Conservation (phyloP, 2,888 invertebrate species). For the Meliscaeva auricollis region DNA sequence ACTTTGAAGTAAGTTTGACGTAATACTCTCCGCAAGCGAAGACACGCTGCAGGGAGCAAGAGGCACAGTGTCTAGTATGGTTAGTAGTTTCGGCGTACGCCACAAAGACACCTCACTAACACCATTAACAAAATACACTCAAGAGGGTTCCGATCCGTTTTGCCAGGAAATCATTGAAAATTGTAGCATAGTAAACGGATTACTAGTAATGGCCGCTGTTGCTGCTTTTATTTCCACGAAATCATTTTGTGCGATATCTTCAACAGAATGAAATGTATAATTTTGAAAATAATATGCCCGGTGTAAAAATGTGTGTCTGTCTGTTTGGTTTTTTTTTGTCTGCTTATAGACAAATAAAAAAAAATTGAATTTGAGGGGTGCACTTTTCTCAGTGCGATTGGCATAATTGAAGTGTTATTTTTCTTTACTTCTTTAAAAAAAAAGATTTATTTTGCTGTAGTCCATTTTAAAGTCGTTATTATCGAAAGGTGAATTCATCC, state of each 20-base stretch:
- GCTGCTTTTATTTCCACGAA: constrained; percentile 8
- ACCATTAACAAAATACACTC: neutral
- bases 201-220: constrained; percentile 33
- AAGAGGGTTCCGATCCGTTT: constrained; percentile 32
- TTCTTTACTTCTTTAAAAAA: neutral
- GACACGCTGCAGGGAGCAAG: neutral
- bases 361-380: neutral
- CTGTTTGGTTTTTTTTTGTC: constrained; percentile 20
- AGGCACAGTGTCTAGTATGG: neutral
- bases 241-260: constrained; percentile 36
- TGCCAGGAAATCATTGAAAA: constrained; percentile 69
- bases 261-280: constrained; percentile 46
- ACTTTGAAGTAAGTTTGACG: constrained; percentile 68
- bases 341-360: neutral
- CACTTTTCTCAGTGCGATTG: neutral
- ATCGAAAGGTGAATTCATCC: constrained; percentile 5
- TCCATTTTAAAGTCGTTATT: neutral
- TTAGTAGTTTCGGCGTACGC: constrained; percentile 35
- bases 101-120: constrained; percentile 5
- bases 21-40: constrained; percentile 35
- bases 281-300: constrained; percentile 48
- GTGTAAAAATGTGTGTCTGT: constrained; percentile 7
- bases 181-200: constrained; percentile 70
- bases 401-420: constrained; percentile 41
- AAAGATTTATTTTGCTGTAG: neutral